These are phyloP conservation scores for Orestias chungarensis DNA, from an alignment of 2,797 vertebrate genomes.

Conservation along the genomic window DNA sequence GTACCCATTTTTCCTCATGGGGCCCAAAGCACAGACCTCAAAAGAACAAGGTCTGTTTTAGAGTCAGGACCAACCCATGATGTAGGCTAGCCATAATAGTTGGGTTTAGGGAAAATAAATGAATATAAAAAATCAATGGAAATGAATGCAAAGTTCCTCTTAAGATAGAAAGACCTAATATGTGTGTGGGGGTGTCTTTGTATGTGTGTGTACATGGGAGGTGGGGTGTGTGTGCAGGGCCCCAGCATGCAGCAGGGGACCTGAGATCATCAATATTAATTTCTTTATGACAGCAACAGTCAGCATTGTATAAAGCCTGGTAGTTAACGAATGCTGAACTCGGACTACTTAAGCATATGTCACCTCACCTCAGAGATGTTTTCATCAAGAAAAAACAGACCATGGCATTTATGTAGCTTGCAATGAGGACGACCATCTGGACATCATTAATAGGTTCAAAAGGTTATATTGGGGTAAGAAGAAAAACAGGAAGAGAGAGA, in stretches of 20 bases:
- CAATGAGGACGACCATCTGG: background rate
- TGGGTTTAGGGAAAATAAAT: no score
- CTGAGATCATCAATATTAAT: conserved; percentile 76
- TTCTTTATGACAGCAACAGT: conserved; percentile 69
- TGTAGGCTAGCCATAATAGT: no score
- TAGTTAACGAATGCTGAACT: conserved; percentile 61
- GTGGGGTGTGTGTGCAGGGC: no score
- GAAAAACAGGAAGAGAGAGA: background rate
- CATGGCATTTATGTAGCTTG: conserved; percentile 7
- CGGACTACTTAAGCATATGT: conserved; percentile 67
- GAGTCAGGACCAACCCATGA: no score
- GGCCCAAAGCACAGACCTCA: background rate
- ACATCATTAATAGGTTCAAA: background rate
- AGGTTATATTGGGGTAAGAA: background rate
- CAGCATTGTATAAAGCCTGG: conserved; percentile 66
- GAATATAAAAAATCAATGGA: no score
- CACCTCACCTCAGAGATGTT: conserved; percentile 53
- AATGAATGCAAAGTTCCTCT: no score
- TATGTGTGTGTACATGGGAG: conserved; percentile 52
- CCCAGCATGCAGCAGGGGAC: conserved; percentile 58
- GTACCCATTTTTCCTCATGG: no score
- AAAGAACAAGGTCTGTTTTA: background rate
- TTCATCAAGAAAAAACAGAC: conserved; percentile 51
- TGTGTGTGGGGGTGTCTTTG: conserved; percentile 32
- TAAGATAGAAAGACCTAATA: no score